Percentiles rank a stretch among this genome's conserved stretches.
These are phyloP conservation scores for Mesopsocus fuscifrons DNA, from an alignment of 2,888 invertebrate genomes.

Conservation along the genomic window DNA sequence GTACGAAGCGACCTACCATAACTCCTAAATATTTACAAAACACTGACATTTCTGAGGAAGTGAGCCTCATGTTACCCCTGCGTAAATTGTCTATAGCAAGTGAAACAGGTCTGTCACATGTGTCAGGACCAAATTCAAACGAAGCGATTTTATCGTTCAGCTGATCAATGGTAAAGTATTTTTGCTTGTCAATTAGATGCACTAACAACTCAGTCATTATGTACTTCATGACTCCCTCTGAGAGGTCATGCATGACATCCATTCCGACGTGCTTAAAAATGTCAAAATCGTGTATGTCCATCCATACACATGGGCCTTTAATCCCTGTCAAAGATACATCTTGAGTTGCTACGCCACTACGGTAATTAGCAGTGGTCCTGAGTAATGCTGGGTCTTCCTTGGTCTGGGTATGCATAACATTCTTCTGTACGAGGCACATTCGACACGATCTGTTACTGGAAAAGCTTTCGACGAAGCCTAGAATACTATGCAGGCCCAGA, in stretches of 20 bases:
- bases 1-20: not conserved
- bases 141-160: not conserved
- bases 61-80: not conserved
- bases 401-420: slow-evolving; percentile 12
- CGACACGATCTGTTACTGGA: slow-evolving; percentile 14
- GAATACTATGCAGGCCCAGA: slow-evolving; percentile 14
- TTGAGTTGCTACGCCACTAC: slow-evolving; percentile 9
- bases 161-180: slow-evolving; percentile 7
- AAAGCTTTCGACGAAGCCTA: slow-evolving; percentile 16
- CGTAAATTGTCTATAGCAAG: not conserved
- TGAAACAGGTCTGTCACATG: not conserved
- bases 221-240: slow-evolving; percentile 15
- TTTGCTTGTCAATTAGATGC: slow-evolving; percentile 9
- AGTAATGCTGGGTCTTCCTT: slow-evolving; percentile 11
- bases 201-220: slow-evolving; percentile 11
- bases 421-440: slow-evolving; percentile 14
- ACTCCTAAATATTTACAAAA: not conserved
- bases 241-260: slow-evolving; percentile 15
- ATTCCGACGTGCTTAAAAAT: slow-evolving; percentile 14
- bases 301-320: slow-evolving; percentile 12
- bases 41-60: not conserved
- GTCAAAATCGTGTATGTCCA: slow-evolving; percentile 14
- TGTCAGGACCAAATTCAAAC: not conserved
- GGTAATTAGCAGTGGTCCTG: slow-evolving; percentile 13
- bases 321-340: slow-evolving; percentile 13